These are phyloP conservation scores for Physocephala rufipes DNA, from an alignment of 2,888 invertebrate species.

Conservation along the genomic window DNA sequence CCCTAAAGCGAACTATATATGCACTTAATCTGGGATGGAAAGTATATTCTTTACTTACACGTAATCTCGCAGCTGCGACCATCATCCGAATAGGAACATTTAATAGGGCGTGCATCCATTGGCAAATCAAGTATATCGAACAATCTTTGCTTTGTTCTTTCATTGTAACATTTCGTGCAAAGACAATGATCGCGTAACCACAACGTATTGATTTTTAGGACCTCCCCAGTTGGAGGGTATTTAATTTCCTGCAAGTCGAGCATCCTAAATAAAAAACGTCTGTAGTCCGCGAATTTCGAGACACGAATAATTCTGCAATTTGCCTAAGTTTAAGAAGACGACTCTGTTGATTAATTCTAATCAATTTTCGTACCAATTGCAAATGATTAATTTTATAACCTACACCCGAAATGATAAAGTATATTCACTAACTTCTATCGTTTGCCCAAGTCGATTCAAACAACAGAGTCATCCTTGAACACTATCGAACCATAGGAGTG, in stretches of 20 bases:
- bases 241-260: slow-evolving; percentile 45
- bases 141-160: slow-evolving; percentile 70
- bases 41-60: slow-evolving; percentile 65
- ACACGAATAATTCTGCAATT: neutral
- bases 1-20: slow-evolving; percentile 64
- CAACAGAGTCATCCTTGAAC: slow-evolving; percentile 12
- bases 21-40: neutral
- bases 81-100: slow-evolving; percentile 57
- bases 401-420: too few species aligned
- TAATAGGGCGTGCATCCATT: slow-evolving; percentile 63
- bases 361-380: too few species aligned
- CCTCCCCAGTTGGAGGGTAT: slow-evolving; percentile 45
- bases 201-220: slow-evolving; percentile 52
- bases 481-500: slow-evolving; percentile 19
- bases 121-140: slow-evolving; percentile 70
- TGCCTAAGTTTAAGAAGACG: too few species aligned
- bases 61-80: slow-evolving; percentile 61
- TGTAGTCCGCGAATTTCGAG: neutral
- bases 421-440: too few species aligned
- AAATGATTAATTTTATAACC: too few species aligned
- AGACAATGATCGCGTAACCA: slow-evolving; percentile 67
- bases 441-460: slow-evolving; percentile 6
- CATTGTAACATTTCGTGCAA: slow-evolving; percentile 71
- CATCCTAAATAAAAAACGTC: slow-evolving; percentile 42
- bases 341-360: too few species aligned